These are phyloP conservation scores for Omphaloscelis lunosa DNA, from an alignment of 2,888 invertebrate genomes.

Conservation along the genomic window DNA sequence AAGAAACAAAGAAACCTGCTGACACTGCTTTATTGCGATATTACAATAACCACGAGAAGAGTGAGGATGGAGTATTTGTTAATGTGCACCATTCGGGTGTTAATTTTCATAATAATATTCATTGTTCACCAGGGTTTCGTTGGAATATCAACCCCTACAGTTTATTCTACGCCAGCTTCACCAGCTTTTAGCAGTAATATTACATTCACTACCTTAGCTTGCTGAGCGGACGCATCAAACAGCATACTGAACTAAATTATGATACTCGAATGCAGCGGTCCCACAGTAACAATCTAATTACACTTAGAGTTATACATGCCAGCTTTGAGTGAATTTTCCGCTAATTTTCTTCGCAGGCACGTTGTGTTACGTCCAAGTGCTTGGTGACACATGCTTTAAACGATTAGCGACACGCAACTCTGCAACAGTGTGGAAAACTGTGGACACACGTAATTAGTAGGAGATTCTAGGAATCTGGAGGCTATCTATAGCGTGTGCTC, in stretches of 20 bases:
- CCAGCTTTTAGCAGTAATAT: slow-evolving; percentile 1
- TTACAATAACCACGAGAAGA: background rate
- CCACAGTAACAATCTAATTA: slow-evolving; percentile 10
- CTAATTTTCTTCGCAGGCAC: slow-evolving; percentile 48
- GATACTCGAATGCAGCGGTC: slow-evolving; percentile 21
- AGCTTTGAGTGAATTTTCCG: slow-evolving; percentile 51
- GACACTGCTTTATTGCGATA: background rate
- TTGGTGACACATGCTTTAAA: slow-evolving; percentile 66
- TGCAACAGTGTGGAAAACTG: slow-evolving; percentile 47
- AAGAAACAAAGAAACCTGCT: background rate
- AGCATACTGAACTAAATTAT: slow-evolving; percentile 33
- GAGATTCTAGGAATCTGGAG: slow-evolving; percentile 16
- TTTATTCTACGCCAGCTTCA: background rate
- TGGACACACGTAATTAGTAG: slow-evolving; percentile 33
- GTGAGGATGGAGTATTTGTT: background rate
- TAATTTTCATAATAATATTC: background rate
- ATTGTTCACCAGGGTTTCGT: background rate
- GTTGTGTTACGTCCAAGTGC: slow-evolving; percentile 42
- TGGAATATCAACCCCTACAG: background rate
- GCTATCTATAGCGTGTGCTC: slow-evolving; percentile 3
- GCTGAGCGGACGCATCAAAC: slow-evolving; percentile 23
- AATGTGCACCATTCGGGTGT: background rate
- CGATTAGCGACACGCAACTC: slow-evolving; percentile 67
- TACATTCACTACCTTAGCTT: background rate
- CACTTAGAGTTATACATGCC: slow-evolving; percentile 2